Evolutionary conservation across 1,140 invertebrate genomes (phyloP).

Genomic region (Fopius arisanus): DNA sequence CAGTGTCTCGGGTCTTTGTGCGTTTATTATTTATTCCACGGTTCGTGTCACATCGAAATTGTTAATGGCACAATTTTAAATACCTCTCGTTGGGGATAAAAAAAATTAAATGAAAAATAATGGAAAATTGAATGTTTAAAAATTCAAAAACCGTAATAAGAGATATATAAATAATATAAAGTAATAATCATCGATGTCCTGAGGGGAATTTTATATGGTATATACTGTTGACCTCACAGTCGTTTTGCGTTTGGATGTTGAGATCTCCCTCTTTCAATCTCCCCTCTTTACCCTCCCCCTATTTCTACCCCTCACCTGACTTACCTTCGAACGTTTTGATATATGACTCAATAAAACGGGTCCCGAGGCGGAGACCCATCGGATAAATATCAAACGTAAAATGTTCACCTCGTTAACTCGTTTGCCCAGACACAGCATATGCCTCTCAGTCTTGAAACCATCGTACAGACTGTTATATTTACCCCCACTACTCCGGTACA

Average conservation of each 20-base stretch:
- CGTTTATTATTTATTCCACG: neutral
- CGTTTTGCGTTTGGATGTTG: constrained; percentile 12
- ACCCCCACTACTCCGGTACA: neutral
- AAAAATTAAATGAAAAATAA: neutral
- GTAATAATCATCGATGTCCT: neutral
- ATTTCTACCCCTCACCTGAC: neutral
- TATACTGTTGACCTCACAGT: constrained; percentile 8
- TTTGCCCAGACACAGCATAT: constrained; percentile 23
- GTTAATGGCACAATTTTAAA: neutral
- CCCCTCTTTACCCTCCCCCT: neutral
- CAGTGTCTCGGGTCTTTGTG: constrained; percentile 35
- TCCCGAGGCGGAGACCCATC: constrained; percentile 46
- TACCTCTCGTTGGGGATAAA: neutral
- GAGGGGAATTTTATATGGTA: neutral
- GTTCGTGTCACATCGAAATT: neutral
- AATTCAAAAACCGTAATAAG: neutral
- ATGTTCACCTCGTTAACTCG: constrained; percentile 57
- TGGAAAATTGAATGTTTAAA: neutral
- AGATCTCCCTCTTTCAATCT: neutral
- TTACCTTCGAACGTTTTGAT: constrained; percentile 45
- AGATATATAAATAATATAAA: neutral
- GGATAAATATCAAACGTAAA: constrained; percentile 60
- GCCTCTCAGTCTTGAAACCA: neutral
- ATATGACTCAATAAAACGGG: constrained; percentile 60
- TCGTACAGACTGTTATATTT: neutral